Base-by-base conservation (phyloP, 2,113 vertebrate genomes). In the Glaucomys volans region DNA sequence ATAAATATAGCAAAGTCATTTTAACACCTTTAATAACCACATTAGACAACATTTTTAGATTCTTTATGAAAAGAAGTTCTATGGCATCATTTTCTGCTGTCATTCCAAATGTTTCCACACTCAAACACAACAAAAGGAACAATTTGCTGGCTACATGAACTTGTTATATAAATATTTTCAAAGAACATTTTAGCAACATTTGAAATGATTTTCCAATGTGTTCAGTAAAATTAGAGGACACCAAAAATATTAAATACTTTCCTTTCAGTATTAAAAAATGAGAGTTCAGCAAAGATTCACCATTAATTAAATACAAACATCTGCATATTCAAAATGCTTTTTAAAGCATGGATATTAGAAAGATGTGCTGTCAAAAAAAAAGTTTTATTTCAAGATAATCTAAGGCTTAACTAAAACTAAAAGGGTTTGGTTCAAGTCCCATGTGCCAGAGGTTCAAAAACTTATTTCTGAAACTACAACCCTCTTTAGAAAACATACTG, bases 111-210 rank as follows among this genome's bases (percentile, higher is more conserved):
- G 52, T 95, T 80, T 96, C 89, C n/a, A 83, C 52, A 72, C 74
- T 96, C 42, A 75, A 35, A n/a, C 66, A 92, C 80, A 97, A 81
- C 90, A 93, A 59, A 91, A 47, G 35, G 20, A 95, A 96, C 47
- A 92, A 93, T 72, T 67, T 80, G 35, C 32, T 83, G 47, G 91
- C 91, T 94, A 91, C 52, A 85, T 86, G 66, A 96, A 96, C 87
- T 87, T 90, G 62, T 96, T 95, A 91, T 95, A 26, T 93, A 93
- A 97, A 91, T 90, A 97, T 90, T 90, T 93, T 90, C 91, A 85
- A 90, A 95, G 85, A 82, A 96, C 85, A 93, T 95, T 91, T 97
- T 96, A 97, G 81, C 93, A 97, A 92, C 88, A 94, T 95, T 94
- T 91, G 90, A 95, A 96, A 90, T 84, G 91, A 97, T 18, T 86